These are phyloP conservation scores for Medauroidea extradentata DNA, from an alignment of 1,140 invertebrate species.

Conservation along the genomic window DNA sequence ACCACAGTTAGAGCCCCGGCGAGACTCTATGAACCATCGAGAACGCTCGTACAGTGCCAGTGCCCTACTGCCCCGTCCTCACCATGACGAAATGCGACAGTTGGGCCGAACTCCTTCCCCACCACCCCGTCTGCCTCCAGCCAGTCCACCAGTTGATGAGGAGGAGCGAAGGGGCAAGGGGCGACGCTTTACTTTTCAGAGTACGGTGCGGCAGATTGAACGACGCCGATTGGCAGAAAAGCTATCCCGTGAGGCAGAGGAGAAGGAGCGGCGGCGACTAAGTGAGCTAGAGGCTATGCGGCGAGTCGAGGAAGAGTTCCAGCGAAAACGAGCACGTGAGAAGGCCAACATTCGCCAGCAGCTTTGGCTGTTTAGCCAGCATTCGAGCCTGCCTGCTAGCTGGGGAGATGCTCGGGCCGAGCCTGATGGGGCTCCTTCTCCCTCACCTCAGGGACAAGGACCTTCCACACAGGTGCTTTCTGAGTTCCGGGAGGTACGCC, in stretches of 20 bases:
- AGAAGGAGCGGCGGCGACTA: slow-evolving; percentile 66
- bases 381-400: slow-evolving; percentile 27
- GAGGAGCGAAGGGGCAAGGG: slow-evolving; percentile 16
- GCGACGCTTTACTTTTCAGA: slow-evolving; percentile 74
- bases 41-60: slow-evolving; percentile 4
- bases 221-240: slow-evolving; percentile 66
- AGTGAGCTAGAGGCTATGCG: slow-evolving; percentile 74
- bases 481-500: slow-evolving; percentile 43
- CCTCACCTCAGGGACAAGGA: slow-evolving; percentile 32
- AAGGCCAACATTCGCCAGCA: slow-evolving; percentile 64
- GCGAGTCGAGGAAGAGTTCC: slow-evolving; percentile 69
- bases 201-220: slow-evolving; percentile 72
- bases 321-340: slow-evolving; percentile 64
- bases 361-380: slow-evolving; percentile 55
- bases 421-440: slow-evolving; percentile 58
- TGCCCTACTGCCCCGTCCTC: not conserved
- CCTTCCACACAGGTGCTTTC: slow-evolving; percentile 40
- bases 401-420: slow-evolving; percentile 48
- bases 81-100: slow-evolving; percentile 32
- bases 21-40: not conserved
- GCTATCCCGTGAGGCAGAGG: slow-evolving; percentile 66
- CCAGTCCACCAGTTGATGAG: not conserved
- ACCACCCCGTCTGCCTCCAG: not conserved
- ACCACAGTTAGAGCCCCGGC: slow-evolving; percentile 53
- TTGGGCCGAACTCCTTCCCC: slow-evolving; percentile 22